A percentile compares a stretch with the other conserved stretches of the same genome.
Evolutionary conservation across 2,113 vertebrate genomes (phyloP).

Genomic region (Nannospalax galili): DNA sequence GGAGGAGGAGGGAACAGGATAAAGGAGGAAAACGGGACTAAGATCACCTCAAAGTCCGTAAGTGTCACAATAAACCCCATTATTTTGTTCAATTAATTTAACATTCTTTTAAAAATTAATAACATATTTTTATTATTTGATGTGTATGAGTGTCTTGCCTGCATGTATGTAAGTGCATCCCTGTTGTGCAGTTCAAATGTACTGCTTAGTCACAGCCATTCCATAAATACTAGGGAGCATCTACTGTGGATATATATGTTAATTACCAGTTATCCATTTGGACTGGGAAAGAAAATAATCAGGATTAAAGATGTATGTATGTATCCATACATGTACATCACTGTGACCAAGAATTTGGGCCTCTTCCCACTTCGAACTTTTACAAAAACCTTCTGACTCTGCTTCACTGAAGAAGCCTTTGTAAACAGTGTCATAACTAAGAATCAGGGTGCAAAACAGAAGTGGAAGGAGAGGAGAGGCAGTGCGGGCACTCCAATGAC

Average conservation of each 20-base stretch:
- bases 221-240: background rate
- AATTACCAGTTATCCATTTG: background rate
- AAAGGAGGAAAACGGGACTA: background rate
- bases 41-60: background rate
- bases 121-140: no score
- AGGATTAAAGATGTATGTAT: background rate
- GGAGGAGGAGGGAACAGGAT: no score
- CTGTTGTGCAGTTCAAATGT: no score
- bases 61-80: background rate
- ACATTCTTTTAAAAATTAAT: no score
- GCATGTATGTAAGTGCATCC: no score
- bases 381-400: background rate
- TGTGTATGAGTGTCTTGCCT: no score
- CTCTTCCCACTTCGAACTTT: background rate
- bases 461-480: background rate
- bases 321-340: background rate
- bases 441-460: background rate
- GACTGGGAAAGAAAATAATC: background rate
- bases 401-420: background rate
- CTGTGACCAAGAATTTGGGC: background rate
- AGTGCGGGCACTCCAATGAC: background rate
- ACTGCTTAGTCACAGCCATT: background rate
- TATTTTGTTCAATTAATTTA: background rate
- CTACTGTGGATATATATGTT: background rate
- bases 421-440: background rate